Percentiles rank a stretch among this genome's conserved stretches.
These are phyloP conservation scores for Chrysemys picta DNA, from an alignment of 2,113 vertebrate species.

Conservation along the genomic window DNA sequence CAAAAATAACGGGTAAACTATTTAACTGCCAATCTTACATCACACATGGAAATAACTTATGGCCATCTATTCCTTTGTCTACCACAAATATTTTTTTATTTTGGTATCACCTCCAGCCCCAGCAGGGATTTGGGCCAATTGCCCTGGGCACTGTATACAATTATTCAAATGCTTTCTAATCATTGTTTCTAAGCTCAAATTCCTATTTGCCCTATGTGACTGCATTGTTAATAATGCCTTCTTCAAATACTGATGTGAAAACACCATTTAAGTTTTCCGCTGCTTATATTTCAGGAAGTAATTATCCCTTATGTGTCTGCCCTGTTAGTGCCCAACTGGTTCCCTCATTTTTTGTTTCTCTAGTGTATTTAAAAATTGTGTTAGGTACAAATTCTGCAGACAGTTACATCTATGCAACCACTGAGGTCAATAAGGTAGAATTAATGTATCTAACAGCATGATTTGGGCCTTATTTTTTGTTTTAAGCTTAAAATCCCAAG, in stretches of 20 bases:
- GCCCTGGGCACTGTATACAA: neutral
- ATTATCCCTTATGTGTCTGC: neutral
- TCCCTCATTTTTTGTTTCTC: neutral
- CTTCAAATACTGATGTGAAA: neutral
- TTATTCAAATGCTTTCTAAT: neutral
- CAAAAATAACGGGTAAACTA: neutral
- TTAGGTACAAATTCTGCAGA: neutral
- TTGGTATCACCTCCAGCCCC: neutral
- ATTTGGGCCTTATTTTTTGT: neutral
- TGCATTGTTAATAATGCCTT: neutral
- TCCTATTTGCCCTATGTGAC: neutral
- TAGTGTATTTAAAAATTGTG: neutral
- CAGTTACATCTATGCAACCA: neutral
- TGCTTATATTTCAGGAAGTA: neutral
- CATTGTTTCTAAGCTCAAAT: neutral
- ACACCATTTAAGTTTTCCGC: neutral
- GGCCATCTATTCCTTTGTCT: neutral
- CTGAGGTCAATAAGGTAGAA: neutral
- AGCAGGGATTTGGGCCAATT: neutral
- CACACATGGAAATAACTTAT: neutral
- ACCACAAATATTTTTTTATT: conserved; percentile 7
- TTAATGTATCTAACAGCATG: neutral
- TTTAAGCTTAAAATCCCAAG: neutral
- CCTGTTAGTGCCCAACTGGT: neutral
- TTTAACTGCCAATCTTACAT: neutral